These are phyloP conservation scores for Hoplodrina ambigua DNA, from an alignment of 2,888 invertebrate genomes.

Conservation along the genomic window DNA sequence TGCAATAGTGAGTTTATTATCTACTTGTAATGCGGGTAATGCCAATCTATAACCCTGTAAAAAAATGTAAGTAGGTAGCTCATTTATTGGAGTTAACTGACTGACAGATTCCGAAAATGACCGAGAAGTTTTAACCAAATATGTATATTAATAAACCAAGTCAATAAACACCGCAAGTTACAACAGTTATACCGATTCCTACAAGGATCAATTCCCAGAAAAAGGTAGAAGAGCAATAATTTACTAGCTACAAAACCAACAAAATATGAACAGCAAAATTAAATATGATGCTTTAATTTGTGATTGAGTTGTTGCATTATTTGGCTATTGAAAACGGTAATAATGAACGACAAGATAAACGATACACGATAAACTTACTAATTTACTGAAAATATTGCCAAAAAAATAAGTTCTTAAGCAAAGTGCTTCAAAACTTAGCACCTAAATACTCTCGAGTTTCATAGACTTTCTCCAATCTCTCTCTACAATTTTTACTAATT, in stretches of 20 bases:
- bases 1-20: neutral
- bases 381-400: neutral
- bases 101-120: too few species aligned
- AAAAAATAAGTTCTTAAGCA: constrained; percentile 6
- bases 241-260: neutral
- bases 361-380: neutral
- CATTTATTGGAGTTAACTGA: neutral
- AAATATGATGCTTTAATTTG: neutral
- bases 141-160: neutral
- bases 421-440: too few species aligned
- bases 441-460: too few species aligned
- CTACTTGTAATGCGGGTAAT: neutral
- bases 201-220: neutral
- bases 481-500: too few species aligned
- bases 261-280: neutral
- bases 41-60: neutral
- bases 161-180: neutral
- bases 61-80: neutral
- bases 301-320: neutral
- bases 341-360: neutral
- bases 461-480: too few species aligned
- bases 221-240: neutral
- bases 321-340: neutral
- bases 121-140: too few species aligned
- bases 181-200: neutral